Conservation (phyloP, 2,113 vertebrate genomes). For the Deroptyus accipitrinus region DNA sequence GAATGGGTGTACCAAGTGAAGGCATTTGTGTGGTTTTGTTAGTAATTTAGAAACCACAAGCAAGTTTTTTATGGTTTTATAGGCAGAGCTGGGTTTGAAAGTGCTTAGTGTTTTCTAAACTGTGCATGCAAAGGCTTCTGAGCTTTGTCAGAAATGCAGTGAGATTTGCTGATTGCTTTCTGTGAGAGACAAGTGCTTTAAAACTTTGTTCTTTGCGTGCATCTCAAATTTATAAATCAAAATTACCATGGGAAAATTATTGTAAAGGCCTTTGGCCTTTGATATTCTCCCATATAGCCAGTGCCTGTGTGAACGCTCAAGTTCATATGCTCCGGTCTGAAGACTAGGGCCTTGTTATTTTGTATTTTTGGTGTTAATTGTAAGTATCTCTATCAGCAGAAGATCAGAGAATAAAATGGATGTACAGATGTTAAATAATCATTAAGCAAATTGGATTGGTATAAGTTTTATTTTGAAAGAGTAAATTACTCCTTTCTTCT, state of each 20-base stretch:
- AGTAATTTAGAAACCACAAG: constrained; percentile 41
- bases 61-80: constrained; percentile 38
- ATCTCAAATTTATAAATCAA: not conserved
- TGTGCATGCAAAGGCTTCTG: not conserved
- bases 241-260: not conserved
- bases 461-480: constrained; percentile 31
- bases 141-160: not conserved
- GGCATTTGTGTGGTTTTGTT: constrained; percentile 31
- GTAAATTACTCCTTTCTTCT: constrained; percentile 18
- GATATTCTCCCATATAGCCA: not conserved
- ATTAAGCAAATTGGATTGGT: constrained; percentile 6
- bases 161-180: not conserved
- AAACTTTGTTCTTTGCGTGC: not conserved
- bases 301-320: not conserved
- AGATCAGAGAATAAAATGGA: not conserved
- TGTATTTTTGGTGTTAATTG: not conserved
- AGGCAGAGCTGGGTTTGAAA: not conserved
- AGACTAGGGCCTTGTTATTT: not conserved
- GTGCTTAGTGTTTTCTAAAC: not conserved
- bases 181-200: not conserved
- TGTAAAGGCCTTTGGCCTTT: not conserved
- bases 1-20: not conserved
- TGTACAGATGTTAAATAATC: not conserved
- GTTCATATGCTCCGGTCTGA: not conserved
- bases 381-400: not conserved